A percentile compares a stretch with the other conserved stretches of the same genome.
These are phyloP conservation scores for Lumbricus terrestris DNA, from an alignment of 2,888 invertebrate genomes.

Conservation along the genomic window DNA sequence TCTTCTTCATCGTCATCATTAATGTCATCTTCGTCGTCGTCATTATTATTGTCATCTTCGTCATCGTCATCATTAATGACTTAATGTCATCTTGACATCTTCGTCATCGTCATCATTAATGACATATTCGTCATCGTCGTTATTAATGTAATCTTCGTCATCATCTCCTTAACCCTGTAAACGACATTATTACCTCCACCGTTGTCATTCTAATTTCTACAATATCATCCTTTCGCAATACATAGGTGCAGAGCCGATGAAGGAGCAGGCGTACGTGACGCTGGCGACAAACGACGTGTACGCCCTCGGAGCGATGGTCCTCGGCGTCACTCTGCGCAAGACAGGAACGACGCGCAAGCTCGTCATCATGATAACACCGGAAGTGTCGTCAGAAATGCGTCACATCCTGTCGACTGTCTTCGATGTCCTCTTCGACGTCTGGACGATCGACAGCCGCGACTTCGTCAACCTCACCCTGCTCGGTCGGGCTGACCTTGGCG, in stretches of 20 bases:
- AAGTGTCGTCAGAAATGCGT: conserved; percentile 84
- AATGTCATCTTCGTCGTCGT: background rate
- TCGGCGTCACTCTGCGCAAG: conserved; percentile 84
- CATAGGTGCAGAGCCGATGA: conserved; percentile 20
- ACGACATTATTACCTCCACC: too few relatives aligned
- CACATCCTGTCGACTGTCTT: conserved; percentile 78
- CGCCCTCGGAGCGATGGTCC: conserved; percentile 88
- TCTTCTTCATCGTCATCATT: background rate
- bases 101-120: background rate
- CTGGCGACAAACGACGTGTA: conserved; percentile 98
- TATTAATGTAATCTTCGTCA: too few relatives aligned
- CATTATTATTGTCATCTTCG: background rate
- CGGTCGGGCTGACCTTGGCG: conserved; percentile 89
- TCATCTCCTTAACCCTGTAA: background rate
- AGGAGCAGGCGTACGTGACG: conserved; percentile 83
- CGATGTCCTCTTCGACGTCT: conserved; percentile 65
- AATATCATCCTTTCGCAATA: background rate
- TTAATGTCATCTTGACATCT: background rate
- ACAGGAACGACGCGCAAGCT: conserved; percentile 78
- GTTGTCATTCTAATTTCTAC: background rate
- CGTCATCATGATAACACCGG: conserved; percentile 81
- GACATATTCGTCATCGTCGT: background rate
- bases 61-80: background rate
- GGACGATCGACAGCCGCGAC: conserved; percentile 90
- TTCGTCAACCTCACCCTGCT: conserved; percentile 85